Conservation (phyloP, 2,113 vertebrate genomes). For the Tenrec ecaudatus region DNA sequence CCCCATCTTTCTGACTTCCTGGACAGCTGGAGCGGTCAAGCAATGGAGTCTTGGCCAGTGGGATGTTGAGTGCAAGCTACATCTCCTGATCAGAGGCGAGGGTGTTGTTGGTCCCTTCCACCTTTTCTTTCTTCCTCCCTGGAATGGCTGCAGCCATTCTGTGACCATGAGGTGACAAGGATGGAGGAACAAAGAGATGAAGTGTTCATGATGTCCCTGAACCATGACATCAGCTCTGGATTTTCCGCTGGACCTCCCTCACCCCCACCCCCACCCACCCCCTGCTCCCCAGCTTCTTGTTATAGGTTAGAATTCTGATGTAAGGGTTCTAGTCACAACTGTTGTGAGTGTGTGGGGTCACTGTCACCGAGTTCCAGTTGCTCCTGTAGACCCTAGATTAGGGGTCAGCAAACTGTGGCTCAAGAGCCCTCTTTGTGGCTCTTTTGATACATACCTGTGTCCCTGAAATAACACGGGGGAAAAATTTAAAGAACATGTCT, state of each 20-base stretch:
- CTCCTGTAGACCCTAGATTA: neutral
- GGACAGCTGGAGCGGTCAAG: too few species aligned
- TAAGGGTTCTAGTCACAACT: neutral
- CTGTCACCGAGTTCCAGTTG: neutral
- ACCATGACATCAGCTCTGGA: too few species aligned
- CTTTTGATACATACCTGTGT: too few species aligned
- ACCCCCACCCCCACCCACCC: neutral
- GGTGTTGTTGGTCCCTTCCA: neutral
- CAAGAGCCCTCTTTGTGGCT: too few species aligned
- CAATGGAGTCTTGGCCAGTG: neutral
- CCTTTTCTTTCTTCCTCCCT: neutral
- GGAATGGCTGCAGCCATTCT: neutral
- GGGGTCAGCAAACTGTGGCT: too few species aligned
- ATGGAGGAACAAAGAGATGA: neutral
- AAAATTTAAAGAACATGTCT: too few species aligned
- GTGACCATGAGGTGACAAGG: neutral
- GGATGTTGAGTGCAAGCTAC: neutral
- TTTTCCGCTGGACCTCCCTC: neutral
- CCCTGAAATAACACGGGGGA: too few species aligned
- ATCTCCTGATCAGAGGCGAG: neutral
- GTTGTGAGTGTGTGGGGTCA: neutral
- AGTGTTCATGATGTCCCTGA: neutral
- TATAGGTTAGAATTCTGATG: neutral
- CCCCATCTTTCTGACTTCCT: neutral
- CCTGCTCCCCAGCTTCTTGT: neutral